These are phyloP conservation scores for Nephrotoma guestfalica DNA, from an alignment of 2,888 invertebrate species.

Conservation along the genomic window DNA sequence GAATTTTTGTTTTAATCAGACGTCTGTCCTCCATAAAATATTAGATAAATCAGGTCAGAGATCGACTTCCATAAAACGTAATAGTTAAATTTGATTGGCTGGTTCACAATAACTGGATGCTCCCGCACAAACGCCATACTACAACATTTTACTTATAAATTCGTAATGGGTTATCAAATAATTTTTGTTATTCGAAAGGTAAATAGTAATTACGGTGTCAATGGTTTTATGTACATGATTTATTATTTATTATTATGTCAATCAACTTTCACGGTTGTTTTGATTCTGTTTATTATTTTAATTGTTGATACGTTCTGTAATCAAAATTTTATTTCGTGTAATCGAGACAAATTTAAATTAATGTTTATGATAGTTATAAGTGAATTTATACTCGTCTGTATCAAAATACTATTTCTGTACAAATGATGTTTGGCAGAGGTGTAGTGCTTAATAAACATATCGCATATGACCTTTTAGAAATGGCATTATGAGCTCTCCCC, in stretches of 20 bases:
- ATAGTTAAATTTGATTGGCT: no score
- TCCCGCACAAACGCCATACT: no score
- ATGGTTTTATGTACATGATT: not conserved
- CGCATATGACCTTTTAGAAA: no score
- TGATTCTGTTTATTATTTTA: not conserved
- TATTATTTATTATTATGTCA: not conserved
- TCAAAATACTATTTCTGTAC: no score
- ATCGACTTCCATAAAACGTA: no score
- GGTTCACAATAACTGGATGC: no score
- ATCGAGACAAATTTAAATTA: not conserved
- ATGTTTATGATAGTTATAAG: not conserved
- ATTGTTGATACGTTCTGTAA: not conserved
- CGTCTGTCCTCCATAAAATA: not conserved
- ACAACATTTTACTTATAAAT: not conserved
- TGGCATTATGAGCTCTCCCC: no score
- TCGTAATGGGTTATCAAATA: not conserved
- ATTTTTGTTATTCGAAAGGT: not conserved
- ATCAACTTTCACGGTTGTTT: not conserved
- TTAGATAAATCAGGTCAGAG: not conserved
- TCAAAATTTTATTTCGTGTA: not conserved
- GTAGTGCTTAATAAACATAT: no score
- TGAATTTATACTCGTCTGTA: not conserved
- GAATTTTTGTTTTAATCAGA: not conserved
- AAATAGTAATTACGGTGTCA: not conserved
- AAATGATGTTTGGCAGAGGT: no score